These are phyloP conservation scores for Mallotus villosus DNA, from an alignment of 2,797 vertebrate genomes.

Conservation along the genomic window DNA sequence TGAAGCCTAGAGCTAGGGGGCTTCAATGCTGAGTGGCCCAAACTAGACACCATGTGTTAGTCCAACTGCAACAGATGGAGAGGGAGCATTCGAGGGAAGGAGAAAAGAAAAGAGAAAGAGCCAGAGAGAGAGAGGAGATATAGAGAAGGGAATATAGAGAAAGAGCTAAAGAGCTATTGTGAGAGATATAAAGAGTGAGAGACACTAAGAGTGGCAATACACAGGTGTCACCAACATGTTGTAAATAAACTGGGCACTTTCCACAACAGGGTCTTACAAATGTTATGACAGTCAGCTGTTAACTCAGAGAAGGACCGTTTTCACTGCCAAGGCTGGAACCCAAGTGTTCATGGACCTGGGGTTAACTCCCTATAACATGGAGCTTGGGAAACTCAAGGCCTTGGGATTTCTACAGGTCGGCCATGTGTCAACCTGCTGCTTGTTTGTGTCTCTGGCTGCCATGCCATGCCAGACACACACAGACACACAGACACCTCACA, in stretches of 20 bases:
- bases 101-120: neutral
- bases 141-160: neutral
- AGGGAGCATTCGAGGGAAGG: neutral
- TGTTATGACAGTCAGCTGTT: neutral
- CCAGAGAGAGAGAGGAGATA: neutral
- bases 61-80: slow-evolving; percentile 8
- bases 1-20: neutral
- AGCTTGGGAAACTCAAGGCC: too few species aligned
- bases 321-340: too few species aligned
- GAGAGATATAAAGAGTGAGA: neutral
- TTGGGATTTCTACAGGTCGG: too few species aligned
- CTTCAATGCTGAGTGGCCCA: neutral
- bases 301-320: neutral
- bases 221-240: neutral
- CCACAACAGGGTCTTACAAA: too few species aligned
- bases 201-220: neutral
- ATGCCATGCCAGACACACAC: slow-evolving; percentile 6
- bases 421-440: neutral
- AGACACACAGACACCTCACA: neutral
- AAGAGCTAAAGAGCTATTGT: neutral
- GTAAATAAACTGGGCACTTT: too few species aligned
- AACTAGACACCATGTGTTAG: slow-evolving; percentile 18
- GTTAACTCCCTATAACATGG: too few species aligned
- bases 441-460: neutral
- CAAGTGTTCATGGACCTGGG: too few species aligned